Evolutionary conservation across 2,797 vertebrate species (phyloP).

Genomic region (Podarcis lilfordi): DNA sequence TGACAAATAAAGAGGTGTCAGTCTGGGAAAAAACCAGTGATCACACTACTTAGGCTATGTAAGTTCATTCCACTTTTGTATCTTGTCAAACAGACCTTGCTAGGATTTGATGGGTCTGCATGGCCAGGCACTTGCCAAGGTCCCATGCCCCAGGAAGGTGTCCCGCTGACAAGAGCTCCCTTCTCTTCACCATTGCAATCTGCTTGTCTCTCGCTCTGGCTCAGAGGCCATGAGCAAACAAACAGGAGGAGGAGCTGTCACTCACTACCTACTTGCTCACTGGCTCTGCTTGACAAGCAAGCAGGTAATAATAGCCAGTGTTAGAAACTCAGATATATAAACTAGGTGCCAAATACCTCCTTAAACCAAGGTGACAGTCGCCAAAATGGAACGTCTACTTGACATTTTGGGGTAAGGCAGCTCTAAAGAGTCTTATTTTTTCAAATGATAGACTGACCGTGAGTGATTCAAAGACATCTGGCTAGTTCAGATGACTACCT

Average conservation of each 20-base stretch:
- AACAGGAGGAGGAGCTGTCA: neutral
- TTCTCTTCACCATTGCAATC: neutral
- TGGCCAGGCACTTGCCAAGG: neutral
- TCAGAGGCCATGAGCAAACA: neutral
- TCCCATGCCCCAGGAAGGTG: neutral
- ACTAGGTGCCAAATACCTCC: no score
- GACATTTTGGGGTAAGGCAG: no score
- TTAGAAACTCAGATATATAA: no score
- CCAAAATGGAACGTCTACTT: no score
- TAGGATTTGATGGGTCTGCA: no score
- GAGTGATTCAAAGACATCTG: no score
- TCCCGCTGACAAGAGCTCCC: no score
- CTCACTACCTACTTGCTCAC: neutral
- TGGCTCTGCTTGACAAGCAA: neutral
- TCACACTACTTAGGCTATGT: neutral
- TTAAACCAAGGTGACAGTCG: no score
- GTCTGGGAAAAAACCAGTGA: neutral
- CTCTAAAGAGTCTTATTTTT: no score
- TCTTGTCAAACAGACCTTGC: neutral
- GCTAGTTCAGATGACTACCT: no score
- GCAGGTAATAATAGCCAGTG: neutral
- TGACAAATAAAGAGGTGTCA: neutral
- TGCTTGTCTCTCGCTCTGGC: neutral
- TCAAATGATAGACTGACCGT: no score
- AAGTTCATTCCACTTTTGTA: neutral